phyloP scores from a whole-genome alignment of 2,888 invertebrate species.

The Hedya salicella region DNA sequence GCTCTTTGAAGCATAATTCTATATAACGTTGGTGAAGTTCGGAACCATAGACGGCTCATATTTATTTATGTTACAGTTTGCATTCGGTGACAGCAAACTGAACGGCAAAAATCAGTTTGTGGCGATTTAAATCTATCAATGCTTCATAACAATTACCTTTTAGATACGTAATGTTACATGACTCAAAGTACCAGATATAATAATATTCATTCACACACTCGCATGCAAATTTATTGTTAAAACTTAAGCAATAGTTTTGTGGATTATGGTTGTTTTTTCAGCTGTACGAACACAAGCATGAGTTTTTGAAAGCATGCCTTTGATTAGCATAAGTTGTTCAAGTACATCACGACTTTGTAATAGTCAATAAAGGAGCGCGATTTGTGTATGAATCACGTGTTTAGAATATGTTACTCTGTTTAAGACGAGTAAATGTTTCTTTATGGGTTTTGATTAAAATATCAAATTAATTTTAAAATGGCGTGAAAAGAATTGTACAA shows the following conservation, averaged over 20 bases:
- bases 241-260: background rate
- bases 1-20: conserved; percentile 4
- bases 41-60: background rate
- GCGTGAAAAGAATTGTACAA: too few species aligned
- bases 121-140: conserved; percentile 9
- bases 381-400: background rate
- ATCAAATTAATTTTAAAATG: too few species aligned
- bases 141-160: conserved; percentile 23
- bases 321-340: conserved; percentile 11
- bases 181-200: background rate
- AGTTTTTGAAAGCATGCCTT: background rate
- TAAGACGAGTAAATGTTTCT: too few species aligned
- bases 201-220: too few species aligned
- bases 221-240: background rate
- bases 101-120: conserved; percentile 1
- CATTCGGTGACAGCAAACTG: too few species aligned
- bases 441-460: too few species aligned
- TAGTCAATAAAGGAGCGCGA: conserved; percentile 7
- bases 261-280: conserved; percentile 2
- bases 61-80: too few species aligned
- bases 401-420: too few species aligned
- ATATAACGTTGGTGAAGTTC: background rate
- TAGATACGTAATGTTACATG: conserved; percentile 9
- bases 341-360: conserved; percentile 17
- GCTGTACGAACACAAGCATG: background rate